phyloP scores from a whole-genome alignment of 2,888 invertebrate genomes.

The Acholoe squamosa region DNA sequence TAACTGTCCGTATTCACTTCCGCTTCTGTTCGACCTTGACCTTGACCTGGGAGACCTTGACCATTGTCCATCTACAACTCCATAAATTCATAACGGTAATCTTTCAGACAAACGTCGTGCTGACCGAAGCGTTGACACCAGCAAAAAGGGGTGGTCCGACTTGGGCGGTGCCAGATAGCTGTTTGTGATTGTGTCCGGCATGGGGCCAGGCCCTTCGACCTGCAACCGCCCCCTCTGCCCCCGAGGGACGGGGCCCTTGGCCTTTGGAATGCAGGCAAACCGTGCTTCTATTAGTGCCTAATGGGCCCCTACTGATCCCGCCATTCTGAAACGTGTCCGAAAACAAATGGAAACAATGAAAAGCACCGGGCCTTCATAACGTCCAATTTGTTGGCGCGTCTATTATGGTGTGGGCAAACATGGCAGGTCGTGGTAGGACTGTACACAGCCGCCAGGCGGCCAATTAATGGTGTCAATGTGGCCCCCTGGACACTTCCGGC shows the following conservation, averaged over 20 bases:
- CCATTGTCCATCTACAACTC: constrained; percentile 47
- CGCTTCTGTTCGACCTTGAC: neutral
- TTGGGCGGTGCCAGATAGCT: neutral
- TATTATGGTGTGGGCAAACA: constrained; percentile 48
- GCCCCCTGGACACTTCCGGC: constrained; percentile 46
- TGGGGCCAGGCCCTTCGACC: constrained; percentile 12
- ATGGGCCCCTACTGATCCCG: constrained; percentile 58
- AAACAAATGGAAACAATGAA: constrained; percentile 62
- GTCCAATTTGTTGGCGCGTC: constrained; percentile 55
- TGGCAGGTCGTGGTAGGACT: constrained; percentile 48
- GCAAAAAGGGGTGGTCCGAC: constrained; percentile 47
- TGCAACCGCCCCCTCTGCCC: neutral
- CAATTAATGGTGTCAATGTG: constrained; percentile 59
- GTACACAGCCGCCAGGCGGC: constrained; percentile 4
- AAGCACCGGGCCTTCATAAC: constrained; percentile 52
- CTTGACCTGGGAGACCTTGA: constrained; percentile 26
- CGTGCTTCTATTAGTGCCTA: constrained; percentile 55
- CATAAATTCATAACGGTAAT: constrained; percentile 55
- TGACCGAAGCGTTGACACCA: neutral
- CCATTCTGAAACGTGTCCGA: constrained; percentile 23
- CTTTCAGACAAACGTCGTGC: constrained; percentile 28
- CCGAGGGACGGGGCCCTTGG: constrained; percentile 35
- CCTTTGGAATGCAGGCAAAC: constrained; percentile 57
- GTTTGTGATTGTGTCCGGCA: constrained; percentile 43
- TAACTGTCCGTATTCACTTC: neutral